phyloP scores from a whole-genome alignment of 2,888 invertebrate genomes.

The Digitonthophagus gazella region DNA sequence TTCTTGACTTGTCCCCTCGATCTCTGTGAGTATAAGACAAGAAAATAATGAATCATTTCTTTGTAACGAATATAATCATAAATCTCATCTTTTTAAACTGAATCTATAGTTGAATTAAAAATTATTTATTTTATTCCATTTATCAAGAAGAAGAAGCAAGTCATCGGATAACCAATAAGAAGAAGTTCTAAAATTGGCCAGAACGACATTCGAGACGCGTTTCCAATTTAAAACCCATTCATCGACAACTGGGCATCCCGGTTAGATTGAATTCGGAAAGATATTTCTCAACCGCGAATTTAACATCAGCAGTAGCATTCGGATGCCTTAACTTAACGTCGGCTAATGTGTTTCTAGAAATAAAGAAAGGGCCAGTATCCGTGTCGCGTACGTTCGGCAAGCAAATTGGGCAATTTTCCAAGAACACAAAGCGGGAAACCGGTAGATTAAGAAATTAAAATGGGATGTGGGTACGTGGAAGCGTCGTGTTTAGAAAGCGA shows the following conservation, averaged over 20 bases:
- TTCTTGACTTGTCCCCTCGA: too few species aligned
- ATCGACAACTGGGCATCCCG: neutral
- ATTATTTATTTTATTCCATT: too few species aligned
- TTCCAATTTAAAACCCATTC: neutral
- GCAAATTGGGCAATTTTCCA: neutral
- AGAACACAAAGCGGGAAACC: neutral
- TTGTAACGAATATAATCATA: too few species aligned
- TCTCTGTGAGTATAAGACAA: too few species aligned
- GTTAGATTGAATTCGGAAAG: neutral
- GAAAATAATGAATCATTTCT: too few species aligned
- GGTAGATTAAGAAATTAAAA: constrained; percentile 13
- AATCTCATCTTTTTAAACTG: too few species aligned
- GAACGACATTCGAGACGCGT: neutral
- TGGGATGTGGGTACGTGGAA: constrained; percentile 6
- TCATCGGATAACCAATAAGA: neutral
- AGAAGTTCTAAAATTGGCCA: neutral
- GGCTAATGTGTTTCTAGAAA: neutral
- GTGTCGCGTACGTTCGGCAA: neutral
- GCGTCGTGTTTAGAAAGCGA: constrained; percentile 12
- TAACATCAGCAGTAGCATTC: neutral
- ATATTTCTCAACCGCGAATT: neutral
- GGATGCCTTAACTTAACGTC: neutral
- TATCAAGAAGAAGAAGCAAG: neutral
- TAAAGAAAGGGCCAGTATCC: neutral
- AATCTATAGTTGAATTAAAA: too few species aligned